Evolutionary conservation across 2,797 vertebrate species (phyloP), one percentile per base, ranked within the genome.

Genomic region (Paedocypris micromegethes): DNA sequence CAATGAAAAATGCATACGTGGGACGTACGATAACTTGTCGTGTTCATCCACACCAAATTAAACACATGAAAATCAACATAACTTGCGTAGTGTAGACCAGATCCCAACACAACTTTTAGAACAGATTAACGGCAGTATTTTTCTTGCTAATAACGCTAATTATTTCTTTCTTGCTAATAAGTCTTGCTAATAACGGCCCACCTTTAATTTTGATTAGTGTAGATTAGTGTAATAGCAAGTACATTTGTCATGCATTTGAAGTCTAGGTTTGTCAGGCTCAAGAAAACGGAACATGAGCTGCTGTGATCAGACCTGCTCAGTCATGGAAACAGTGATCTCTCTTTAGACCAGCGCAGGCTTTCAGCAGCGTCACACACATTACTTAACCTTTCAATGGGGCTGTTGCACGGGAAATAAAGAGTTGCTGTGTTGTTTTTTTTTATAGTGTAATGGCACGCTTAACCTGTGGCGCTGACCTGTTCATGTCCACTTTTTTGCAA

Each of bases 301-400:
- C 46, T 44, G 46, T 60, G 44, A 64, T 70, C 40, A 64, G 44
- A 57, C 57, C 60, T 70, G 64, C 54, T 69, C 59, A 47, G 45
- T 42, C 66, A 65, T 54, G 54, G 69, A 67, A 72, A 63, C 3
- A 47, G 42, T 43, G 40, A 48, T 40, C 66, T 67, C 65, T 68
- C 68, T 59, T 60, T 62, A 72, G 54, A 44, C 67, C 65, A 58
- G 46, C 58, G 44, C 61, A 54, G 60, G 54, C 51, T 61, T 23
- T 68, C 37, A 54, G 55, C 37, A 50, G 6, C 37, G 2, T 68
- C 62, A 56, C 53, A 68, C 5, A 45, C 9, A 44, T 46, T 37
- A 60, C 37, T 38, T 57, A 49, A 62, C 44, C 49, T 63, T 52
- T 76, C 39, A 69, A 61, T 53, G n/a, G 37, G 23, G 9, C 38